Base-by-base conservation (phyloP, 2,113 vertebrate species). In the Rhombomys opimus region DNA sequence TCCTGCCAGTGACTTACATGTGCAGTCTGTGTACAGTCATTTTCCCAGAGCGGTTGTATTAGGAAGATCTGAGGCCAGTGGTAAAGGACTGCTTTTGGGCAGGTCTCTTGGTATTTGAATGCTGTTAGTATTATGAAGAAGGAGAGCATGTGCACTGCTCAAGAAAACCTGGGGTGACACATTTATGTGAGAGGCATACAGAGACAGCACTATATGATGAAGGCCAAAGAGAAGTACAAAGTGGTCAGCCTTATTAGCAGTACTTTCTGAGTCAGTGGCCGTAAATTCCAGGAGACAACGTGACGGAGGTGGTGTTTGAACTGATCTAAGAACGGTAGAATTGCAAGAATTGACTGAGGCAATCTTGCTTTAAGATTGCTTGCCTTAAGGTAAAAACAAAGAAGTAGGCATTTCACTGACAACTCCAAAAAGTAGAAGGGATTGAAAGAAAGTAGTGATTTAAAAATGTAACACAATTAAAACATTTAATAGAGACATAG, bases 21-120 rank as follows among this genome's bases (percentile, higher is more conserved):
- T 54, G 11, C 57, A 78, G 14, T 30, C 12, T 25, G 12, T 65
- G 46, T 57, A n/a, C 63, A 86, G 18, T 91, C 90, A 81, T 68
- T 92, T 91, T 89, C 75, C 27, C 59, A 89, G 35, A 93, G 30
- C n/a, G 78, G 63, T 91, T 93, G 91, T 87, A 76, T 89, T 95
- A 65, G 59, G 59, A 94, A 30, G 32, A 14, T 85, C 67, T 61
- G 84, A 89, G 84, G 87, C 61, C 88, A 38, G 93, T 63, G 27
- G 12, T 61, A 77, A 87, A 54, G 72, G 52, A 87, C 61, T 77
- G 9, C 57, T 89, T 22, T 61, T 90, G 46, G 72, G 84, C 14
- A 18, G 13, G 17, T 54, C 7, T 59, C 84, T 72, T 89, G 50
- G 2, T 75, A 77, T 38, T 80, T 91, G 70, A 86, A 52, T 93